A percentile compares a stretch with the other conserved stretches of the same genome.
These are phyloP conservation scores for Protobothrops flavoviridis DNA, from an alignment of 2,113 vertebrate species.

Conservation along the genomic window DNA sequence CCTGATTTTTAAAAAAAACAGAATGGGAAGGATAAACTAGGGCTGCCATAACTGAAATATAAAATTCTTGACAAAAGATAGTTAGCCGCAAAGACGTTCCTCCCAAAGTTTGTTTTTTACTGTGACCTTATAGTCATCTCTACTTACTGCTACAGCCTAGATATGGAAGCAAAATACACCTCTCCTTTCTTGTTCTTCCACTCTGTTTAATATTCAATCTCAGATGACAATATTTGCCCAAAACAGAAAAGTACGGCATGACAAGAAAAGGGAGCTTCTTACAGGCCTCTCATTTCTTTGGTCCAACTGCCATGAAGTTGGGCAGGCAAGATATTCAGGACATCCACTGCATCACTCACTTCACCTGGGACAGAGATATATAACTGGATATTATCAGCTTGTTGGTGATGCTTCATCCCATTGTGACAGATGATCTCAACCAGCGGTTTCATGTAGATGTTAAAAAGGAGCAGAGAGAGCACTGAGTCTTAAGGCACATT, in stretches of 20 bases:
- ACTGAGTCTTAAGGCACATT: too few species aligned
- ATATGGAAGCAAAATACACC: background rate
- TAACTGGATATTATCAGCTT: too few species aligned
- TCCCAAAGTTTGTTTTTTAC: background rate
- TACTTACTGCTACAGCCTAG: background rate
- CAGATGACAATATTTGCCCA: background rate
- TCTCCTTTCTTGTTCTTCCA: background rate
- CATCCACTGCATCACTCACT: too few species aligned
- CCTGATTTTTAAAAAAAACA: background rate
- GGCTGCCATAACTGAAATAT: background rate
- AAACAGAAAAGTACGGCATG: background rate
- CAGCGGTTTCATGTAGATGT: too few species aligned
- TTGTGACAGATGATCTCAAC: too few species aligned
- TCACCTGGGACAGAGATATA: too few species aligned
- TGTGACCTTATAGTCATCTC: background rate
- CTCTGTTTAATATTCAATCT: background rate
- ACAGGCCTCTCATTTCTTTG: background rate
- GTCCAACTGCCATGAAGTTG: background rate
- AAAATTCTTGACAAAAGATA: background rate
- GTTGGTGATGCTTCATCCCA: too few species aligned
- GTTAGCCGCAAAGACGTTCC: background rate
- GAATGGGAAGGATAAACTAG: background rate
- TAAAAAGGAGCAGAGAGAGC: too few species aligned
- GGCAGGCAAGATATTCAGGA: background rate
- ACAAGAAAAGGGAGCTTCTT: too few species aligned